These are phyloP conservation scores for Gephyroberyx darwinii DNA, from an alignment of 2,797 vertebrate species.

Conservation along the genomic window DNA sequence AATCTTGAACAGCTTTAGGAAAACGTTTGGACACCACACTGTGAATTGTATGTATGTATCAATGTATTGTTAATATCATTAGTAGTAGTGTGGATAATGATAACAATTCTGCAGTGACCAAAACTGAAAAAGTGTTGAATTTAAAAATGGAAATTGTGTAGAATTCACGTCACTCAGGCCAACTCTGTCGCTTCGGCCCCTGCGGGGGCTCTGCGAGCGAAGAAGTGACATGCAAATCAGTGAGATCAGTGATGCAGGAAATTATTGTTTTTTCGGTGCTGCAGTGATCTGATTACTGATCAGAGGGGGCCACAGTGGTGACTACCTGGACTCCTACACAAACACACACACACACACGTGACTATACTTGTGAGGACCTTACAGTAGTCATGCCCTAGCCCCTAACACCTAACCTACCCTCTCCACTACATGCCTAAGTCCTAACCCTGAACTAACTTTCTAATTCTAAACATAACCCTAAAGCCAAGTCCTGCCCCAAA, in stretches of 20 bases:
- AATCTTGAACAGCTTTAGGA: conserved; percentile 16
- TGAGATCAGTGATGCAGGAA: conserved; percentile 57
- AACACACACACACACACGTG: conserved; percentile 3
- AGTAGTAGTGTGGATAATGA: no score
- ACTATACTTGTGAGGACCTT: no score
- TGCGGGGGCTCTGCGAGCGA: background rate
- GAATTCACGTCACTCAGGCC: background rate
- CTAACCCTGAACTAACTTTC: no score
- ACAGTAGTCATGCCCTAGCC: no score
- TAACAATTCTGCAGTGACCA: no score
- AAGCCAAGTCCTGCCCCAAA: no score
- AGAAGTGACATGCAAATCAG: conserved; percentile 25
- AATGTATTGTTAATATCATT: no score
- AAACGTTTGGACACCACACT: conserved; percentile 15
- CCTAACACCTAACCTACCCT: no score
- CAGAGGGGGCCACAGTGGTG: background rate
- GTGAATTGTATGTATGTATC: no score
- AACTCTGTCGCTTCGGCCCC: background rate
- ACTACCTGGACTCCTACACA: background rate
- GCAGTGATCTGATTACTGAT: conserved; percentile 31
- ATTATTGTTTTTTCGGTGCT: conserved; percentile 45
- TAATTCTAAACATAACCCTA: no score
- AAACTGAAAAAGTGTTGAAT: background rate
- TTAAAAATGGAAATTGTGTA: background rate
- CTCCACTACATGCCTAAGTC: no score